Evolutionary conservation across 2,888 invertebrate genomes (phyloP).

Genomic region (Pachliopta kotzebuea): DNA sequence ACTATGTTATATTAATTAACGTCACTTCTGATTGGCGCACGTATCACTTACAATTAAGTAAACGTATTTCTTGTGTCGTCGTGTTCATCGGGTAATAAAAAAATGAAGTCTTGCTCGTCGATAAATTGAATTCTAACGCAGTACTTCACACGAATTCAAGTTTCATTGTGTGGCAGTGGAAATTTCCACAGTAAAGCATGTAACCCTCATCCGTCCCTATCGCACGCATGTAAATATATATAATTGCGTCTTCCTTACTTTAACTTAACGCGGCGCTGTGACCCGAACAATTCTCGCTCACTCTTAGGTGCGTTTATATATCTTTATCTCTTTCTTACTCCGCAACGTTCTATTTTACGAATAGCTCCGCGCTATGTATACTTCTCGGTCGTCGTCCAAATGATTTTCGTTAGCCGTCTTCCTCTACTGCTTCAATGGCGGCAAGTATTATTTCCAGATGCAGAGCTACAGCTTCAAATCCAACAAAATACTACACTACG

Average conservation of each 20-base stretch:
- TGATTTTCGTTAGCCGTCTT: conserved; percentile 79
- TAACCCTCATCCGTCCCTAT: conserved; percentile 64
- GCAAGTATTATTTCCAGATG: conserved; percentile 72
- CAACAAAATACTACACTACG: conserved; percentile 73
- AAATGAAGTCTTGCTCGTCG: conserved; percentile 30
- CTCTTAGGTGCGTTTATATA: conserved; percentile 45
- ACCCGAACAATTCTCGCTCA: conserved; percentile 65
- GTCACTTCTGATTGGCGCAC: too few relatives aligned
- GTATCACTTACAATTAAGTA: too few relatives aligned
- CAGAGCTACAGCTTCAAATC: conserved; percentile 80
- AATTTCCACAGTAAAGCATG: conserved; percentile 78
- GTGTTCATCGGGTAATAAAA: too few relatives aligned
- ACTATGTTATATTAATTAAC: too few relatives aligned
- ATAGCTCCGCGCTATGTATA: conserved; percentile 80
- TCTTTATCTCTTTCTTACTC: conserved; percentile 57
- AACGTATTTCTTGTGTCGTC: too few relatives aligned
- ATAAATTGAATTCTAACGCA: conserved; percentile 44
- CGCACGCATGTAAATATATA: conserved; percentile 43
- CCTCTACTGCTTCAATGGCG: conserved; percentile 79
- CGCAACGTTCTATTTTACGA: conserved; percentile 76
- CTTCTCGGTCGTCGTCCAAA: conserved; percentile 79
- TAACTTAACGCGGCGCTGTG: conserved; percentile 74
- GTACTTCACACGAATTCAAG: conserved; percentile 61
- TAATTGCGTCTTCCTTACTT: conserved; percentile 57
- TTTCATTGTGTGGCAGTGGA: conserved; percentile 79